Evolutionary conservation across 2,888 invertebrate species (phyloP).

Genomic region (Acrobasis suavella): DNA sequence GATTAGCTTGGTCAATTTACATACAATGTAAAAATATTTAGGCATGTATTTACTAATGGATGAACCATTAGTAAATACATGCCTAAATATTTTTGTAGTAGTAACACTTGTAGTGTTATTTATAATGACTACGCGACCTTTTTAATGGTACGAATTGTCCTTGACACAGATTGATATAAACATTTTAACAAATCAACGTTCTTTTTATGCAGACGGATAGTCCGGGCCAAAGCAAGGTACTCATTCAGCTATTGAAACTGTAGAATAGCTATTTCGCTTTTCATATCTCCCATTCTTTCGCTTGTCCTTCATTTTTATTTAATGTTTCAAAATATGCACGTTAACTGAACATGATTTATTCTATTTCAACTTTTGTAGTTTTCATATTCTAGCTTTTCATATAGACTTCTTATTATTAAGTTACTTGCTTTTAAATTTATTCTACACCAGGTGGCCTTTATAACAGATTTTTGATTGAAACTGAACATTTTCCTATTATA

Average conservation of each 20-base stretch:
- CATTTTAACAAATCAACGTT: constrained; percentile 25
- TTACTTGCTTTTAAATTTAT: background rate
- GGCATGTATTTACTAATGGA: too few species aligned
- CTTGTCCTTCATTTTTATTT: constrained; percentile 8
- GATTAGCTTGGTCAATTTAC: background rate
- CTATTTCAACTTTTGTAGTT: background rate
- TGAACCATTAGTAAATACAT: too few species aligned
- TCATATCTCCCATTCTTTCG: background rate
- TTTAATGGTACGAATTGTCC: background rate
- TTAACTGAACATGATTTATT: background rate
- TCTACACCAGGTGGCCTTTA: background rate
- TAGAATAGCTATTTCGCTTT: background rate
- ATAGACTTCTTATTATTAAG: background rate
- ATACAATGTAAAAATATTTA: too few species aligned
- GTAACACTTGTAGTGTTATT: too few species aligned
- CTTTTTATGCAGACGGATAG: constrained; percentile 56
- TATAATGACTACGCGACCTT: background rate
- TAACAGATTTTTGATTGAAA: background rate
- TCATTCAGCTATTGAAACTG: constrained; percentile 25
- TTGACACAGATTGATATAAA: background rate
- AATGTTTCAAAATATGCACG: background rate
- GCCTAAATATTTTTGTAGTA: too few species aligned
- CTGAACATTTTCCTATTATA: background rate
- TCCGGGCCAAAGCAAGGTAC: constrained; percentile 57
- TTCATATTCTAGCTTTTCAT: background rate